These are phyloP conservation scores for Larimichthys polyactis DNA, from an alignment of 2,113 vertebrate species.

Conservation along the genomic window DNA sequence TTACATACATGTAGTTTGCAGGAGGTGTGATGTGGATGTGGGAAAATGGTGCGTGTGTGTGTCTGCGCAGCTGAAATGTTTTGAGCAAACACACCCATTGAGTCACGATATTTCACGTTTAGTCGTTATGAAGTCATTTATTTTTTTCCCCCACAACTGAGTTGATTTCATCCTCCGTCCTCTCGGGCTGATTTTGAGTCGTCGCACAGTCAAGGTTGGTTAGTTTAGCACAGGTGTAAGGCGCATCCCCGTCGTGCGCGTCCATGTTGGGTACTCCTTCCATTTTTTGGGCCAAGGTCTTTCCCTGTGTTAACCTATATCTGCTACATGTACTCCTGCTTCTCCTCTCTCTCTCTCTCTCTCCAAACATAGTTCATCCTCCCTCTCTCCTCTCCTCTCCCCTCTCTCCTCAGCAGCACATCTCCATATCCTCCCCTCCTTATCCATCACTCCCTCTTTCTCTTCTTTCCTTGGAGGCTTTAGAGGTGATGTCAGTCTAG, in stretches of 20 bases:
- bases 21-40: background rate
- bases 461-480: constrained; percentile 35
- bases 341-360: background rate
- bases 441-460: constrained; percentile 44
- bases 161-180: constrained; percentile 27
- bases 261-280: constrained; percentile 69
- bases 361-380: constrained; percentile 12
- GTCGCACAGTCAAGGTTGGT: constrained; percentile 33
- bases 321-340: constrained; percentile 23
- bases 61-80: constrained; percentile 52
- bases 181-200: constrained; percentile 5
- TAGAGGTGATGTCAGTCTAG: constrained; percentile 65
- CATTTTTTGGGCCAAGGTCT: constrained; percentile 82
- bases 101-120: constrained; percentile 54
- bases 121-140: constrained; percentile 47
- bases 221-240: constrained; percentile 61
- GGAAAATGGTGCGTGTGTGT: constrained; percentile 39
- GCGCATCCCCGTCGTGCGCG: constrained; percentile 63
- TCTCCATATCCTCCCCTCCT: constrained; percentile 12
- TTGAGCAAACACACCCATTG: constrained; percentile 52
- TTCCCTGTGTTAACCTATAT: constrained; percentile 71
- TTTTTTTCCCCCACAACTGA: constrained; percentile 6
- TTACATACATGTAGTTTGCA: constrained; percentile 11
- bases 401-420: constrained; percentile 25
- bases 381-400: constrained; percentile 4